These are phyloP conservation scores for Paraplagusia blochii DNA, from an alignment of 2,113 vertebrate species.

Conservation along the genomic window DNA sequence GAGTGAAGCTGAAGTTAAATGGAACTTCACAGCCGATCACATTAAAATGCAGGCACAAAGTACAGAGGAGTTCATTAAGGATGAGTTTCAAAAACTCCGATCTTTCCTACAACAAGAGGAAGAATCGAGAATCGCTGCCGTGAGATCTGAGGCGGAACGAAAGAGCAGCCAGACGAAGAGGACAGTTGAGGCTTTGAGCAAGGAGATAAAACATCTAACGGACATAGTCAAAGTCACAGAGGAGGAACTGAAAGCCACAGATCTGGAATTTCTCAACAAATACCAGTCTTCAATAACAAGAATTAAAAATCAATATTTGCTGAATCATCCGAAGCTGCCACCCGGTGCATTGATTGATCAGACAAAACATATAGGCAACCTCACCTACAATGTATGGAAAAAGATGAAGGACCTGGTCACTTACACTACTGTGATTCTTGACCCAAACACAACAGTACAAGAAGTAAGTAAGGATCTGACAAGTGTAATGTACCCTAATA, in stretches of 20 bases:
- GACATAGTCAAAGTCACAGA: constrained; percentile 4
- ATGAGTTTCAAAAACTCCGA: constrained; percentile 16
- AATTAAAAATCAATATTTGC: background rate
- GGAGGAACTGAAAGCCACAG: constrained; percentile 12
- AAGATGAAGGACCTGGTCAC: constrained; percentile 11
- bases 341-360: constrained; percentile 14
- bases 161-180: constrained; percentile 12
- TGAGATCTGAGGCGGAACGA: constrained; percentile 22
- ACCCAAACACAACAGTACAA: constrained; percentile 20
- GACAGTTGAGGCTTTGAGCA: constrained; percentile 8
- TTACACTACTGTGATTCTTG: constrained; percentile 20
- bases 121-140: constrained; percentile 11
- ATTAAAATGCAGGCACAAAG: constrained; percentile 3
- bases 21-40: background rate
- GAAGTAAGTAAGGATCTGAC: constrained; percentile 21
- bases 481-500: background rate
- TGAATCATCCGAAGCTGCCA: background rate
- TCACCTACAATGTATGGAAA: constrained; percentile 14
- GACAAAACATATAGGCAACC: constrained; percentile 22
- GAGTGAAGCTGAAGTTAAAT: background rate
- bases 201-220: constrained; percentile 8
- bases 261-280: constrained; percentile 8
- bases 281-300: constrained; percentile 4
- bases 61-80: constrained; percentile 18
- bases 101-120: constrained; percentile 25